Evolutionary conservation across 2,888 invertebrate species (phyloP), one percentile per base, ranked within the genome.

Genomic region (Trichopoda pennipes): DNA sequence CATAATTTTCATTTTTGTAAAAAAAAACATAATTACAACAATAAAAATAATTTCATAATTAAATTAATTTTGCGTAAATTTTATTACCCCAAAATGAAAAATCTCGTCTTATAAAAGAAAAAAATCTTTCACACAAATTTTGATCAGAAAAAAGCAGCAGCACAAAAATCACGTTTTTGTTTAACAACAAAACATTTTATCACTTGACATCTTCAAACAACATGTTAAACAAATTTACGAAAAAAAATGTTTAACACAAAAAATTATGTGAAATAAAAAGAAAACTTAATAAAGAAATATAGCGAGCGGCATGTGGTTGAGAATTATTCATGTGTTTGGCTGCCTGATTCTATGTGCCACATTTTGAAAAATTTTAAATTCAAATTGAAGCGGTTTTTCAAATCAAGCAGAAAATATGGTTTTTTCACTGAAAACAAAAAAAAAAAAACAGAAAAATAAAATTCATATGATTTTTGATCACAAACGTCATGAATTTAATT

Each of bases 101-200:
- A 16, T n/a, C 6, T 14, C 21, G 35, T 14, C 17, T 28, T 53
- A 9, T 42, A 12, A 44, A n/a, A n/a, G n/a, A n/a, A n/a, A n/a
- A n/a, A n/a, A 64, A 47, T 28, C 49, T 21, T 32, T 55, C 21
- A 58, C 51, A 51, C 21, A 53, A 38, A 38, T 49, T 44, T 44
- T 44, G n/a, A n/a, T 44, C n/a, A 7, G 1, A 28, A 28, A n/a
- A n/a, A n/a, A n/a, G n/a, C n/a, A n/a, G n/a, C n/a, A 1, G 14
- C 47, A 1, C 63, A 56, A 56, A 35, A 28, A 47, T 19, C 23
- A 9, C 9, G 3, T 42, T n/a, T 38, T 42, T 66, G 42, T 70
- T 70, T 35, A 70, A 77, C 73, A 73, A 38, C 28, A 49, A 60
- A 64, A 73, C 44, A 68, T 73, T 79, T 76, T 72, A 70, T 76